phyloP scores from a whole-genome alignment of 2,113 vertebrate species.

The Clarias magur region DNA sequence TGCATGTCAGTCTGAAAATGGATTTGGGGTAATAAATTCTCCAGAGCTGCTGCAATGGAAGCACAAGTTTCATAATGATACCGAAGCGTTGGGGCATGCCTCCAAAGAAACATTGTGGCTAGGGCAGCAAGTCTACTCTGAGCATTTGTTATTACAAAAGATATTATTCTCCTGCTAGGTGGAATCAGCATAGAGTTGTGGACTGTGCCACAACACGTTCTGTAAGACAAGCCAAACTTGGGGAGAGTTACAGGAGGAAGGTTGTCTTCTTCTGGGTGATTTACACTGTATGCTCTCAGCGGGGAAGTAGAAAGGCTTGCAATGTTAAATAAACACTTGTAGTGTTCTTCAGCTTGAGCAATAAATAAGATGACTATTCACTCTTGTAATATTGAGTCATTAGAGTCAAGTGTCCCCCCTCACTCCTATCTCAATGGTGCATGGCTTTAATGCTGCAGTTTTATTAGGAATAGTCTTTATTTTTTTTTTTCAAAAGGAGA shows the following conservation, averaged over 20 bases:
- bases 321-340: conserved; percentile 49
- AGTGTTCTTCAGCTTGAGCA: conserved; percentile 44
- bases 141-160: conserved; percentile 78
- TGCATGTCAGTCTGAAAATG: conserved; percentile 82
- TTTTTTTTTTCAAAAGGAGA: not conserved
- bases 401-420: not conserved
- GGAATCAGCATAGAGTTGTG: conserved; percentile 76
- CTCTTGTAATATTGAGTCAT: conserved; percentile 21
- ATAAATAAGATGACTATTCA: conserved; percentile 26
- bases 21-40: conserved; percentile 80
- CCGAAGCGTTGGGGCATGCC: conserved; percentile 81
- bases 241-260: conserved; percentile 50
- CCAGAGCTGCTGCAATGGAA: conserved; percentile 74
- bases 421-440: not conserved
- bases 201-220: conserved; percentile 79
- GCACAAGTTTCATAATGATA: conserved; percentile 71
- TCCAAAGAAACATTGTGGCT: conserved; percentile 71
- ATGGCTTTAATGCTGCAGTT: not conserved
- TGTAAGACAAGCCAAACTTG: conserved; percentile 68
- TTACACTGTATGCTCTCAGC: conserved; percentile 42
- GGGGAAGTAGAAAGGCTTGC: conserved; percentile 38
- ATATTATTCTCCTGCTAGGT: conserved; percentile 71
- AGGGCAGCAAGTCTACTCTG: conserved; percentile 63
- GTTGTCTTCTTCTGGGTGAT: conserved; percentile 51
- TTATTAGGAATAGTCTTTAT: not conserved